Evolutionary conservation across 2,888 invertebrate genomes (phyloP), one percentile per base, ranked within the genome.

Genomic region (Lithophane ornitopus): DNA sequence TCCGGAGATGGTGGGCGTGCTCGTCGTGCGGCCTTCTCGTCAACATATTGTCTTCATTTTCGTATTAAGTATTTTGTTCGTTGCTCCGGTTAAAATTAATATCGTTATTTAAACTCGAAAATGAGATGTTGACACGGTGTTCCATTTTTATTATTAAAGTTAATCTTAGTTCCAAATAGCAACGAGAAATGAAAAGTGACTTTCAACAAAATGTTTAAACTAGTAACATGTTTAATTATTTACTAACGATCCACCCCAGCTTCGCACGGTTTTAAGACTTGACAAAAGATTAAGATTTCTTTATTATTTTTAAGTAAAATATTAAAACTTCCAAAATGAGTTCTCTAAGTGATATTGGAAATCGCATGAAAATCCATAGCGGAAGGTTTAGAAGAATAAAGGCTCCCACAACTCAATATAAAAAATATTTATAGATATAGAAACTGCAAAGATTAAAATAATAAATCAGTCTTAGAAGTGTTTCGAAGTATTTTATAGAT

Each of bases 401-500:
- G n/a, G n/a, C n/a, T n/a, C n/a, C n/a, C n/a, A n/a, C n/a, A n/a
- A n/a, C n/a, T n/a, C 58, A 59, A 19, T 19, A 28, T 11, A 59
- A 28, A 16, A 56, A 14, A 14, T 54, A 19, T 46, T 22, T 22
- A n/a, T 26, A 56, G 12, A n/a, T n/a, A 16, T 14, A 58, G 59
- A 61, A 62, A 58, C 62, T 44, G 3, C 52, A 49, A 68, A 76
- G 46, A 70, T 68, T 34, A 65, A 59, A 73, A 70, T 54, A 70
- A 61, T 70, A 73, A 82, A 82, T 82, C 73, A 82, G 59, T 61
- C 41, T 82, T 34, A 59, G 28, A 58, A 77, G 46, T 63, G 61
- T 81, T 72, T 70, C 46, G 1, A 73, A 56, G 28, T 82, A 68
- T 70, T 70, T 68, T 68, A 68, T 77, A 73, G 67, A 65, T 59